Evolutionary conservation across 2,113 vertebrate genomes (phyloP).

Genomic region (Coptodon rendalli): DNA sequence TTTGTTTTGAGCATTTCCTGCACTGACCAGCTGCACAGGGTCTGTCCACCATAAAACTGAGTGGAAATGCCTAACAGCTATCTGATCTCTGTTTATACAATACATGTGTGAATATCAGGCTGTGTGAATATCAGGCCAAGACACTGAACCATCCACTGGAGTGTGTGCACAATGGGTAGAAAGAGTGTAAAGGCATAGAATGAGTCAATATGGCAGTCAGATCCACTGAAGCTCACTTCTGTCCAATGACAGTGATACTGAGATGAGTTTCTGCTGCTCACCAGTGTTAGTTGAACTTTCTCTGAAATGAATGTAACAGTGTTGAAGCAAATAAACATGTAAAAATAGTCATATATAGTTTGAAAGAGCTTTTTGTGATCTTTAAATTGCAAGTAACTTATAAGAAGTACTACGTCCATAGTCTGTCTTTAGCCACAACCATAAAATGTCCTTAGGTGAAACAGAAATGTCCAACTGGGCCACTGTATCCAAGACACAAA

Average conservation of each 20-base stretch:
- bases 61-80: not conserved
- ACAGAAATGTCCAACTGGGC: not conserved
- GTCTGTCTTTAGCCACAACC: not conserved
- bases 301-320: not conserved
- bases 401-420: not conserved
- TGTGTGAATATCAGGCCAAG: not conserved
- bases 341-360: not conserved
- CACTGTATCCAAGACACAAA: not conserved
- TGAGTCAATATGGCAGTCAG: not conserved
- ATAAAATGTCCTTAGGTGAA: not conserved
- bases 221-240: not conserved
- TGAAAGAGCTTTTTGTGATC: not conserved
- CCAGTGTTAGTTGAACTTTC: not conserved
- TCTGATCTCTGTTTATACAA: not conserved
- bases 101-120: not conserved
- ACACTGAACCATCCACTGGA: not conserved
- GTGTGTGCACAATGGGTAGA: not conserved
- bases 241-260: not conserved
- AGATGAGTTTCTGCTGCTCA: not conserved
- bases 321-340: not conserved
- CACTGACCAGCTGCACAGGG: conserved; percentile 23
- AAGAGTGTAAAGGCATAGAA: not conserved
- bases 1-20: conserved; percentile 39
- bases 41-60: not conserved
- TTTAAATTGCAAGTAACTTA: not conserved